These are phyloP conservation scores for Tiliqua scincoides DNA, from an alignment of 2,113 vertebrate genomes.

Conservation along the genomic window DNA sequence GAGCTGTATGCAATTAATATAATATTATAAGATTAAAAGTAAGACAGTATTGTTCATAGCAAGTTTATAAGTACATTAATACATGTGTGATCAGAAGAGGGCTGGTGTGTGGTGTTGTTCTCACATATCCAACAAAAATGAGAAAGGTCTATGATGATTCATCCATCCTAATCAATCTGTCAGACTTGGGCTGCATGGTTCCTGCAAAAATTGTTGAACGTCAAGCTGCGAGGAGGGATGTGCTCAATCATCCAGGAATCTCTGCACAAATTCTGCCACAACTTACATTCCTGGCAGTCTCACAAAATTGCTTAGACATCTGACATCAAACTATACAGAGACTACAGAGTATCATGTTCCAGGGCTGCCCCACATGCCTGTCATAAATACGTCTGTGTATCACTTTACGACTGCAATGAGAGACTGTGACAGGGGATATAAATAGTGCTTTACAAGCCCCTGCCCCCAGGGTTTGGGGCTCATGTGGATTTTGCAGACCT, in stretches of 20 bases:
- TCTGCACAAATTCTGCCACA: not conserved
- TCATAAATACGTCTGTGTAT: not conserved
- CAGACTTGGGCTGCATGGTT: not conserved
- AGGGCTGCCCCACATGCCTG: conserved; percentile 23
- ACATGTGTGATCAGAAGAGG: too few species aligned
- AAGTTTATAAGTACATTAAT: too few species aligned
- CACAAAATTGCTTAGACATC: conserved; percentile 16
- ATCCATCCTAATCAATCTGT: not conserved
- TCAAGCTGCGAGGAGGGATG: conserved; percentile 6
- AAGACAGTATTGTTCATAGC: too few species aligned
- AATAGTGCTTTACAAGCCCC: conserved; percentile 18
- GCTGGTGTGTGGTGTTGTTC: too few species aligned
- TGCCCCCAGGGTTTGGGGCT: not conserved
- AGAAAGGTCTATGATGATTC: not conserved
- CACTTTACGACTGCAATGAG: conserved; percentile 31
- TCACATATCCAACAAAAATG: not conserved
- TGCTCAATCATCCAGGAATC: not conserved
- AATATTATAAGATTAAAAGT: too few species aligned
- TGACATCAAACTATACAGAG: conserved; percentile 11
- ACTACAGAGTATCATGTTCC: conserved; percentile 18
- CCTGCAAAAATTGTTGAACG: not conserved
- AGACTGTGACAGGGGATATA: not conserved
- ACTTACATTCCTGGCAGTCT: not conserved
- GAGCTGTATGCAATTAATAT: too few species aligned
- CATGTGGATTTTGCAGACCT: conserved; percentile 10